A percentile compares a stretch with the other conserved stretches of the same genome.
Conservation (phyloP, 53 echinoderm and acorn worm species). For the Arbacia lixula region DNA sequence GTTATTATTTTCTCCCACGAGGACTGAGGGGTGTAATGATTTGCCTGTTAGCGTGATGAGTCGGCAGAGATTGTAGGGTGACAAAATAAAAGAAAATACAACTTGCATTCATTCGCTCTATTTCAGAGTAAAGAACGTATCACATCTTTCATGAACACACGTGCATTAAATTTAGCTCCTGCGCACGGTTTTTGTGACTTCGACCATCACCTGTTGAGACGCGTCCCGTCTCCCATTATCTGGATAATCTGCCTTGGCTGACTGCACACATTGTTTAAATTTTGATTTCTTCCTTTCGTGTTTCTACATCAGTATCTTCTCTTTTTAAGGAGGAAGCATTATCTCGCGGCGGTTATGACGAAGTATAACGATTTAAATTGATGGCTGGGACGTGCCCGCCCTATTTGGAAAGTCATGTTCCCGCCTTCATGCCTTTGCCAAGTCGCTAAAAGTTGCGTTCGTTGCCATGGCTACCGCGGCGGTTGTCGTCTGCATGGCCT, state of each 20-base stretch:
- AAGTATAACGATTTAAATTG: conserved; percentile 6
- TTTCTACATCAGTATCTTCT: background rate
- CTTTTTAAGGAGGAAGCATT: background rate
- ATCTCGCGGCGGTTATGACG: conserved; percentile 2
- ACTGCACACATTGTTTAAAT: conserved; percentile 44
- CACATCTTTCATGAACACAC: background rate
- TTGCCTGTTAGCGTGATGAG: too few relatives aligned
- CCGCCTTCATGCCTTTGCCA: background rate
- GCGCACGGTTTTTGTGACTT: too few relatives aligned
- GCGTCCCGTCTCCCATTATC: background rate
- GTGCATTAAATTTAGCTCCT: conserved; percentile 5
- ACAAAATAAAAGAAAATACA: too few relatives aligned
- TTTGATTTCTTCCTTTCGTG: background rate
- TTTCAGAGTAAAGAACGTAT: conserved; percentile 7
- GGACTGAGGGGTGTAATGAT: too few relatives aligned
- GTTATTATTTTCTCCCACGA: too few relatives aligned
- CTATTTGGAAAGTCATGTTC: conserved; percentile 40
- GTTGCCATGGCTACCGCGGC: conserved; percentile 30
- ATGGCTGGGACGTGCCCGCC: conserved; percentile 36
- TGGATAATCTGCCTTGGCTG: conserved; percentile 19
- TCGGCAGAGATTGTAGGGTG: too few relatives aligned
- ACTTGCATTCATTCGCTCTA: too few relatives aligned
- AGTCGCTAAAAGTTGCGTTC: conserved; percentile 2
- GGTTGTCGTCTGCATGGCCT: background rate
- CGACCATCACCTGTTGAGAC: conserved; percentile 15